These are phyloP conservation scores for Conus betulinus DNA, from an alignment of 1,140 invertebrate species.

Conservation along the genomic window DNA sequence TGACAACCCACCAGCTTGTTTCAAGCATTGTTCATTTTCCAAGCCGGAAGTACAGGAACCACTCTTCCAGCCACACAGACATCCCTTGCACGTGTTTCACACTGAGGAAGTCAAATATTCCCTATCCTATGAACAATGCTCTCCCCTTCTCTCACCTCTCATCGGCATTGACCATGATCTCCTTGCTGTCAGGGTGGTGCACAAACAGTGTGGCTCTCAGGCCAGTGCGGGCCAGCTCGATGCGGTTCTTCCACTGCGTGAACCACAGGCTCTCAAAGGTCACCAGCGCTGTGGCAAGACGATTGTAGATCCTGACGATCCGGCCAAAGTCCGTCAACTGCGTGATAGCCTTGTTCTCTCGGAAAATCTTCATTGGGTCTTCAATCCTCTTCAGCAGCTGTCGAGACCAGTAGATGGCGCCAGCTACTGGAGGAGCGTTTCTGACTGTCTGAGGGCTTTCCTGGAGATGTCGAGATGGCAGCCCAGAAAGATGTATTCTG, in stretches of 20 bases:
- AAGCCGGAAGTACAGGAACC: too few species aligned
- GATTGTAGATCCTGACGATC: slow-evolving; percentile 72
- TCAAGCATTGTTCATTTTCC: too few species aligned
- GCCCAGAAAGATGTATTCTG: too few species aligned
- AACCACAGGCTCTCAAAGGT: slow-evolving; percentile 75
- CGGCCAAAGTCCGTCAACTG: slow-evolving; percentile 68
- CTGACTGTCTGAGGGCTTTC: slow-evolving; percentile 67
- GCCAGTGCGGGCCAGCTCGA: slow-evolving; percentile 71
- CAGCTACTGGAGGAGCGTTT: slow-evolving; percentile 73
- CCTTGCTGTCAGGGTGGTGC: slow-evolving; percentile 67
- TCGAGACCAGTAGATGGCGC: slow-evolving; percentile 73
- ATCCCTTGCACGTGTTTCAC: too few species aligned
- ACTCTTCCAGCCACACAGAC: too few species aligned
- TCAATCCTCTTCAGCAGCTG: slow-evolving; percentile 69
- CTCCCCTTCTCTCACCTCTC: slow-evolving; percentile 62
- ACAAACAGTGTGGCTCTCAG: slow-evolving; percentile 72
- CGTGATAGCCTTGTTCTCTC: slow-evolving; percentile 69
- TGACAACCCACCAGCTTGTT: too few species aligned
- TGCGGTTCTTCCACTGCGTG: slow-evolving; percentile 71
- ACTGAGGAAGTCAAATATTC: too few species aligned
- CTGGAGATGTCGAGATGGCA: slow-evolving; percentile 34
- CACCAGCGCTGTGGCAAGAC: slow-evolving; percentile 71
- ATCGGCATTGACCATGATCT: slow-evolving; percentile 74
- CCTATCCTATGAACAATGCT: too few species aligned
- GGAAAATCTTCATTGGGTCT: slow-evolving; percentile 73